Evolutionary conservation across 2,888 invertebrate species (phyloP).

Genomic region (Nymphalis polychloros): DNA sequence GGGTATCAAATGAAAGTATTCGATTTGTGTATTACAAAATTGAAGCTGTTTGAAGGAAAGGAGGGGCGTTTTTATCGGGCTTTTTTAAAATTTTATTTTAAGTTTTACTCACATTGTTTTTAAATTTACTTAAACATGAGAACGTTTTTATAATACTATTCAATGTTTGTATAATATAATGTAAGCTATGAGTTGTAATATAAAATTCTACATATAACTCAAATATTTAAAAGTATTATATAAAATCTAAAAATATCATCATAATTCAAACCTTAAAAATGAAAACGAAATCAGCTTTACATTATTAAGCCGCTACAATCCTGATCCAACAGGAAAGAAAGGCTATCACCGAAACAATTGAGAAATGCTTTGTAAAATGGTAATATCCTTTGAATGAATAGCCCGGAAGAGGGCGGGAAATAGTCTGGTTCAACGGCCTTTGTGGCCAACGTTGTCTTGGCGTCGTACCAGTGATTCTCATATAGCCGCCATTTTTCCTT

Average conservation of each 20-base stretch:
- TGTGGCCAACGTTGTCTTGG: neutral
- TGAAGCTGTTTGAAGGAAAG: no score
- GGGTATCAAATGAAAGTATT: no score
- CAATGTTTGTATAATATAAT: no score
- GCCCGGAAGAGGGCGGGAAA: slow-evolving; percentile 17
- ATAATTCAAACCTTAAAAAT: neutral
- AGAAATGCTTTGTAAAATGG: slow-evolving; percentile 22
- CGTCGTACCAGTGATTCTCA: neutral
- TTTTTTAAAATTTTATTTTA: no score
- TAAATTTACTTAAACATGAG: no score
- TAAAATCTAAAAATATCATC: neutral
- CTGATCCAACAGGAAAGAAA: slow-evolving; percentile 19
- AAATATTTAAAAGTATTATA: neutral
- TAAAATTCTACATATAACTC: no score
- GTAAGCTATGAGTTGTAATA: no score
- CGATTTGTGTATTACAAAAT: no score
- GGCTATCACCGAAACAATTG: slow-evolving; percentile 26
- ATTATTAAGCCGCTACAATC: slow-evolving; percentile 10
- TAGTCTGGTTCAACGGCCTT: slow-evolving; percentile 2
- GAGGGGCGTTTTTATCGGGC: no score
- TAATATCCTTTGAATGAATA: slow-evolving; percentile 22
- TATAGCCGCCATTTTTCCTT: neutral
- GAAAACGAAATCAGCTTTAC: neutral
- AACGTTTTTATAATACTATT: no score
- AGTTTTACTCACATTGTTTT: no score